Conservation (phyloP, 2,113 vertebrate genomes). For the Gulo gulo region DNA sequence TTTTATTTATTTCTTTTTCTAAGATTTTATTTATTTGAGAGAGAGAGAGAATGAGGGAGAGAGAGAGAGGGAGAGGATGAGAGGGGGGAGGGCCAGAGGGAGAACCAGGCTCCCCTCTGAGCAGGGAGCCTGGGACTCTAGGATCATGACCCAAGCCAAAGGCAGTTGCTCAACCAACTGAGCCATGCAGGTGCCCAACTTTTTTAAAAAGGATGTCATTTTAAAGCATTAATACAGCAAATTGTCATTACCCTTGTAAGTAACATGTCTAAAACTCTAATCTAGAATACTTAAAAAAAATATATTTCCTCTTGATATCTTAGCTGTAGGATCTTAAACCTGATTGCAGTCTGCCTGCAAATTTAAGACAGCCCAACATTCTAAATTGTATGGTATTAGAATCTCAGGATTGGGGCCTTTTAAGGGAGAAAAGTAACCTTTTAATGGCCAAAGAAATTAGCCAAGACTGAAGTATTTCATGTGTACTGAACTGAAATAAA, state of each 20-base stretch:
- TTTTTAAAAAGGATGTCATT: neutral
- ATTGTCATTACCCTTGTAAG: constrained; percentile 1
- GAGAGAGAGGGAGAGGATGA: too few species aligned
- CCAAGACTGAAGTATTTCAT: neutral
- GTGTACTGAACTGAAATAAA: neutral
- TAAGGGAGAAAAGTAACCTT: neutral
- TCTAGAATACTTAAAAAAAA: neutral
- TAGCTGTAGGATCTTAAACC: neutral
- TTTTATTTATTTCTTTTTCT: neutral
- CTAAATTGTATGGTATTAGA: neutral
- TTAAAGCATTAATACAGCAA: neutral
- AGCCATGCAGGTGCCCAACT: neutral
- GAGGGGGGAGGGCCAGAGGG: neutral
- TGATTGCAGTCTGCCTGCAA: neutral
- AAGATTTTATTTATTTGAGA: neutral
- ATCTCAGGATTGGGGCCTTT: neutral
- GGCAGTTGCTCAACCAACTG: neutral
- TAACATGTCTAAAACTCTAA: neutral
- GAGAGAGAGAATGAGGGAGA: neutral
- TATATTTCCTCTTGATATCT: neutral
- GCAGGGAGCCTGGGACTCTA: neutral
- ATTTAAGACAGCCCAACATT: neutral
- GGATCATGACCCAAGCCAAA: neutral
- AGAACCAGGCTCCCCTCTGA: neutral
- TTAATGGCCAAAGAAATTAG: neutral